Evolutionary conservation across 1,140 invertebrate genomes (phyloP), one percentile per base, ranked within the genome.

Genomic region (Drosophila tani): DNA sequence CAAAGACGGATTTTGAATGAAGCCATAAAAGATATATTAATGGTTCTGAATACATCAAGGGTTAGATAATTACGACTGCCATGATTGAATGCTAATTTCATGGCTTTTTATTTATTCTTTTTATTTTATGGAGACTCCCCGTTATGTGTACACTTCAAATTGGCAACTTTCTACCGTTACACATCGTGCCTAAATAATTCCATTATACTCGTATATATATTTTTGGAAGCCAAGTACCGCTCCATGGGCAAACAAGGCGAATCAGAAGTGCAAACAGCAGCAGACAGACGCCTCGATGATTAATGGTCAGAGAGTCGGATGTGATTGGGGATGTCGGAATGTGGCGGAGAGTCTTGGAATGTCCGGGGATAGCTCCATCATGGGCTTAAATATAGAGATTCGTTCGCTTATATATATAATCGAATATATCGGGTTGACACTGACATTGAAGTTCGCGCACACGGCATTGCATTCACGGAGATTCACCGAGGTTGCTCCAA

Each of bases 151-250:
- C 67, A 15, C 64, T 38, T 38, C 4, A 76, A 80, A 81, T 78
- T 84, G 74, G 82, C 67, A 85, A 51, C 82, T 85, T 85, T 85
- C 82, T 85, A 84, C 81, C 65, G 81, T 83, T 83, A 84, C 64
- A 64, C 55, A 77, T 62, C 35, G 43, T 43, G 58, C 65, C 74
- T 17, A 66, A 80, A 62, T 55, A 76, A 84, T 67, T 45, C 27
- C 29, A 73, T 82, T 50, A 45, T 64, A 24, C 21, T 24, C 21
- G 35, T 55, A 59, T 50, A 59, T 50, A 43, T 58, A 14, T 66
- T 45, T 64, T 59, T 51, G 46, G 19, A 32, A 47, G 27, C 11
- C 40, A 69, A 68, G 57, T 80, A 51, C 19, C 67, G 53, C 40
- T 59, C 27, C 45, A 47, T 14, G 46, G 62, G 55, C 64, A 66